Base-by-base conservation (phyloP, 2,888 invertebrate species). In the Chloroclysta siterata region DNA sequence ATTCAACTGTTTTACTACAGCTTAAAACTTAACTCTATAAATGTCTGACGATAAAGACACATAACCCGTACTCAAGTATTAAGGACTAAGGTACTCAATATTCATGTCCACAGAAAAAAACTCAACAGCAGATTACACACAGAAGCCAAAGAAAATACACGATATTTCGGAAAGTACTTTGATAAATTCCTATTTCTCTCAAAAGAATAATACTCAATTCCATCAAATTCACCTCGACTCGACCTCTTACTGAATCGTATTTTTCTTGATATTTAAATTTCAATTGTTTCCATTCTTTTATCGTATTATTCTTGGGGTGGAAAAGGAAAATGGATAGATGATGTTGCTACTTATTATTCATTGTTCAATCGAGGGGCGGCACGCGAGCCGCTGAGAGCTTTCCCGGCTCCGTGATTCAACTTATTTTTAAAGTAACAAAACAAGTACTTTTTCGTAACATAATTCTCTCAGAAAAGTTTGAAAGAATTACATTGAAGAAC, bases 291-390 rank as follows among this genome's bases (percentile, higher is more conserved):
- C 88, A 87, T 89, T 89, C 84, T 83, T 80, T 82, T 75, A 79
- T 72, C 81, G 80, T 79, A 76, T 82, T 85, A 84, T 87, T 88
- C 87, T 88, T 83, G 79, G 86, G 89, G 84, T 80, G 82, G 76
- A 56, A 82, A 84, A 83, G 76, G 85, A 88, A 90, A 90, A 91
- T 91, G 90, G 89, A 86, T 85, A 85, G 87, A 83, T 86, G 83
- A 84, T 89, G 90, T 91, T 80, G 81, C 86, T 79, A 79, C 86
- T 90, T 91, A 89, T 88, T 90, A 90, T 91, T 90, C 91, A 90
- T 91, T 89, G 90, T 90, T 87, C 85, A 80, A 76, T 57, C 54
- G 69, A 70, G 71, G 75, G 78, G 69, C 60, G 71, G 66, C 70
- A 70, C 71, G 73, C 77, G 71, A 67, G 68, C 69, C 69, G 56